phyloP scores from a whole-genome alignment of 2,113 vertebrate genomes.

The Xiphophorus couchianus region DNA sequence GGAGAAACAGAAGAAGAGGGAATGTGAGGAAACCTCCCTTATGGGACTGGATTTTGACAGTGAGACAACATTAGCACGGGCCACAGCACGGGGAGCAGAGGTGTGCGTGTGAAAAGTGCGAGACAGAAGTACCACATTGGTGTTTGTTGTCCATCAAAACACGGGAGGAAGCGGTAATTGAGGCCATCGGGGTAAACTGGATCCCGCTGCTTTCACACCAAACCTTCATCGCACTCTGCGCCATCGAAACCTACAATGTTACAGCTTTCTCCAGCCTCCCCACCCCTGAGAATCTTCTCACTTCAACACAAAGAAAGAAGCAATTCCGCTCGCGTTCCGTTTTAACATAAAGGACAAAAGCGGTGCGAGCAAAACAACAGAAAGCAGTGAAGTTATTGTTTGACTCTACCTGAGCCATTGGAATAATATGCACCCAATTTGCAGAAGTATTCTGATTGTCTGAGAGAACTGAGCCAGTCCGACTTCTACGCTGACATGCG shows the following conservation, averaged over 20 bases:
- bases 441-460: background rate
- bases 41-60: slow-evolving; percentile 77
- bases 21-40: slow-evolving; percentile 77
- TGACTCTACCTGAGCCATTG: background rate
- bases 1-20: slow-evolving; percentile 81
- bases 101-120: slow-evolving; percentile 38
- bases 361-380: background rate
- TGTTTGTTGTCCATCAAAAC: slow-evolving; percentile 67
- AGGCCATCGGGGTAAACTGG: slow-evolving; percentile 61
- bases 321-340: too few species aligned
- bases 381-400: background rate
- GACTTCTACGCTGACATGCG: background rate
- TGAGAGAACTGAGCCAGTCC: background rate
- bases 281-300: background rate
- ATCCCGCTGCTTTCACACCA: slow-evolving; percentile 59
- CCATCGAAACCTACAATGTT: slow-evolving; percentile 13
- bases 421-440: background rate
- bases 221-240: slow-evolving; percentile 27
- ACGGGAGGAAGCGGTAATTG: slow-evolving; percentile 58
- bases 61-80: slow-evolving; percentile 69
- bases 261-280: background rate
- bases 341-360: background rate
- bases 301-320: background rate
- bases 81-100: slow-evolving; percentile 11
- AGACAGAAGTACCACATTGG: slow-evolving; percentile 40